Evolutionary conservation across 2,797 vertebrate genomes (phyloP).

Genomic region (Cyclura pinguis): DNA sequence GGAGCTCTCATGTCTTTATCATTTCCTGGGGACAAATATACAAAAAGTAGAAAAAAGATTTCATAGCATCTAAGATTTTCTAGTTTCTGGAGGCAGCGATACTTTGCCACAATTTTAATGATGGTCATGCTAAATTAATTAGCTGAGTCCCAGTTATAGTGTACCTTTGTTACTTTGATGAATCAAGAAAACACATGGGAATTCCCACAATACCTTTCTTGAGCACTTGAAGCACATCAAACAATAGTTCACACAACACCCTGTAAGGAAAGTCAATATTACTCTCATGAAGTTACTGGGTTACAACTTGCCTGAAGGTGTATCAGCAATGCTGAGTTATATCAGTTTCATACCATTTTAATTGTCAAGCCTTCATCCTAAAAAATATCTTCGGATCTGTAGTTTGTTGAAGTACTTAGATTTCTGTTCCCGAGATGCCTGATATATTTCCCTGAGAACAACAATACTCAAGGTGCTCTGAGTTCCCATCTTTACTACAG

Average conservation of each 20-base stretch:
- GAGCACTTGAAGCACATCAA: background rate
- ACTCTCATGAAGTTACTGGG: background rate
- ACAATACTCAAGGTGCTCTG: no score
- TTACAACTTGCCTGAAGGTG: background rate
- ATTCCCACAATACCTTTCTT: background rate
- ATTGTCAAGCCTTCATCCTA: no score
- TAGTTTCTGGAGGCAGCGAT: background rate
- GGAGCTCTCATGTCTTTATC: background rate
- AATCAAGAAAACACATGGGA: background rate
- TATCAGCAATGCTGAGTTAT: background rate
- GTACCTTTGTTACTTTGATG: background rate
- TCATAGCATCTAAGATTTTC: background rate
- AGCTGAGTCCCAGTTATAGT: background rate
- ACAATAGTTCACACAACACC: background rate
- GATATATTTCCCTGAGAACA: no score
- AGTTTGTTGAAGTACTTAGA: no score
- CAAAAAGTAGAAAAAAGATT: background rate
- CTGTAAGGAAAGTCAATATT: background rate
- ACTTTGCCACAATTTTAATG: background rate
- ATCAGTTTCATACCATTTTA: no score
- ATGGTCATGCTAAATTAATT: background rate
- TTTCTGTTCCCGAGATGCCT: no score
- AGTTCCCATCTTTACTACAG: no score
- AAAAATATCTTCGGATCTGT: no score
- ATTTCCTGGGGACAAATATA: background rate